Evolutionary conservation across 2,113 vertebrate species (phyloP).

Genomic region (Ameiurus melas): DNA sequence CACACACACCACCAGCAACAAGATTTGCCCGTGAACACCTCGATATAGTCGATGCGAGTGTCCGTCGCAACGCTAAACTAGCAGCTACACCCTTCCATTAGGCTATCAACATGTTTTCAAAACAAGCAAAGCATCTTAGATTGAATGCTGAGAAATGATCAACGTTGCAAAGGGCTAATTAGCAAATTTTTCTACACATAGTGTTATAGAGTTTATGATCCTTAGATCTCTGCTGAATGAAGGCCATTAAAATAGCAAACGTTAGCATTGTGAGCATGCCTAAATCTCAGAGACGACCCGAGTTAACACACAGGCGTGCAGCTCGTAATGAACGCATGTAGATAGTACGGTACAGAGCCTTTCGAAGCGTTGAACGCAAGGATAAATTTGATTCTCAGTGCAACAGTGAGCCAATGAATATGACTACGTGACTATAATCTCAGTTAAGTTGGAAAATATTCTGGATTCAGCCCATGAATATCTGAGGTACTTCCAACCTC

Average conservation of each 20-base stretch:
- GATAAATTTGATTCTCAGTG: neutral
- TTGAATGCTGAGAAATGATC: neutral
- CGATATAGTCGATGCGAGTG: neutral
- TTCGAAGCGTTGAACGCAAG: neutral
- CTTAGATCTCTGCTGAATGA: neutral
- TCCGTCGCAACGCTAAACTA: neutral
- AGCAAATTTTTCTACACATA: neutral
- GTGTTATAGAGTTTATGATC: neutral
- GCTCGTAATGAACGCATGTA: neutral
- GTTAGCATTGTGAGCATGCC: neutral
- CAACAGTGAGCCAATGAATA: neutral
- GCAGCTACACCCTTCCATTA: neutral
- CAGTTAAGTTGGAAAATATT: neutral
- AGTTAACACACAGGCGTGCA: neutral
- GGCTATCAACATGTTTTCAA: neutral
- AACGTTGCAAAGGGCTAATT: too few species aligned
- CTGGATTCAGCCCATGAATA: neutral
- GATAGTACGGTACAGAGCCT: neutral
- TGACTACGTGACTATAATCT: neutral
- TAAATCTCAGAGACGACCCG: neutral
- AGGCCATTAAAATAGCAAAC: neutral
- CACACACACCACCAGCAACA: neutral
- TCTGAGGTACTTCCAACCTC: neutral
- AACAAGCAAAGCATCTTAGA: neutral
- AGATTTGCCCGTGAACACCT: neutral